Conservation (phyloP, 2,113 vertebrate species). For the Podarcis muralis region DNA sequence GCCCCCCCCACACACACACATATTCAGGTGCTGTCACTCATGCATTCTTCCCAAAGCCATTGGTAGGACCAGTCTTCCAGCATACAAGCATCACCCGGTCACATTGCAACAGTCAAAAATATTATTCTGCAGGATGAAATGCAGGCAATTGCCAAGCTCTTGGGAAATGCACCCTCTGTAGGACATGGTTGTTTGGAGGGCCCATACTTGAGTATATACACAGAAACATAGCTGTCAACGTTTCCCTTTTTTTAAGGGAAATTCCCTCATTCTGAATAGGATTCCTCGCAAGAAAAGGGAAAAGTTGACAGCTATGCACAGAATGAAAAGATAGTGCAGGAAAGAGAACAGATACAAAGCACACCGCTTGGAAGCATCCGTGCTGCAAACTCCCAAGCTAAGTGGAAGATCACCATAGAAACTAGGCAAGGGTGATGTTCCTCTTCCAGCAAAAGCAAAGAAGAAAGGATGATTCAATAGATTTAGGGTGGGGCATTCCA, state of each 20-base stretch:
- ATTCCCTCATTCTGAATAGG: no score
- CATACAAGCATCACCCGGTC: background rate
- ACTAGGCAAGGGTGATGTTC: constrained; percentile 66
- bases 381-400: constrained; percentile 41
- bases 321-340: constrained; percentile 39
- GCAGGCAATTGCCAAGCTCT: constrained; percentile 3
- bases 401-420: constrained; percentile 82
- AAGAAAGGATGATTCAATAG: constrained; percentile 27
- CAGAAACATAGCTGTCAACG: background rate
- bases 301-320: background rate
- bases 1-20: no score
- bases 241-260: no score
- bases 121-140: background rate
- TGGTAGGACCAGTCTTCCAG: background rate
- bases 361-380: background rate
- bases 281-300: no score
- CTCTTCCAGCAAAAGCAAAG: constrained; percentile 57
- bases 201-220: background rate
- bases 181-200: background rate
- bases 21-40: background rate
- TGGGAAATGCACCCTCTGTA: background rate
- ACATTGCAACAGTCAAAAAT: background rate
- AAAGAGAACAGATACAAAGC: constrained; percentile 59
- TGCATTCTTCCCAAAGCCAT: background rate
- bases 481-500: accelerated